A percentile compares a stretch with the other conserved stretches of the same genome.
These are phyloP conservation scores for Pristionchus maxplancki DNA, from an alignment of 2,888 invertebrate species.

Conservation along the genomic window DNA sequence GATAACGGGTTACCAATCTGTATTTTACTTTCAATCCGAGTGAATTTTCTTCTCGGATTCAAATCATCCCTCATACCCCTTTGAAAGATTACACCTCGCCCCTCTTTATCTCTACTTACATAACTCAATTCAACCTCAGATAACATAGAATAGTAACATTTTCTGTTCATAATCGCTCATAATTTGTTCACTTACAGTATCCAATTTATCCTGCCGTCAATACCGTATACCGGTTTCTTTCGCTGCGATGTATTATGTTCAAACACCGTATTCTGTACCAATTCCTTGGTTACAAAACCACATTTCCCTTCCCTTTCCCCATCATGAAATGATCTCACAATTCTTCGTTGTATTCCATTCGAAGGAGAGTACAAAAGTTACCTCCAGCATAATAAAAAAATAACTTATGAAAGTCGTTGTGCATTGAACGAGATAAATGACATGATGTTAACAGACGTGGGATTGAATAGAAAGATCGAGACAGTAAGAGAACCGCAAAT, in stretches of 20 bases:
- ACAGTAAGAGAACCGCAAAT: constrained; percentile 12
- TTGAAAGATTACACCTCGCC: not conserved
- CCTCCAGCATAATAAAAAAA: constrained; percentile 36
- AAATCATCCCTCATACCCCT: not conserved
- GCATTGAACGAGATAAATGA: not conserved
- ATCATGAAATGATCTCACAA: constrained; percentile 42
- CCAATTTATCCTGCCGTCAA: not conserved
- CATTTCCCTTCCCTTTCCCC: not conserved
- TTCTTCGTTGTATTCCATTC: constrained; percentile 45
- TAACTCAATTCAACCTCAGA: constrained; percentile 31
- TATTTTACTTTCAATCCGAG: constrained; percentile 26
- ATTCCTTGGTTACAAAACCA: constrained; percentile 35
- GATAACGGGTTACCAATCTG: constrained; percentile 35
- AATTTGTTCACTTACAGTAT: constrained; percentile 29
- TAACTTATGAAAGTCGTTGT: not conserved
- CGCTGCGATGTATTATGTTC: constrained; percentile 24
- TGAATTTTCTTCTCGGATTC: constrained; percentile 7
- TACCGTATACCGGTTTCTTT: constrained; percentile 33
- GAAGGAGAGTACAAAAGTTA: constrained; percentile 43
- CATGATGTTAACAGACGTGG: not conserved
- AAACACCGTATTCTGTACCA: constrained; percentile 30
- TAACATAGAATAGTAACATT: constrained; percentile 10
- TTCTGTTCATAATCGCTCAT: constrained; percentile 11
- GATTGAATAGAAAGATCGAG: not conserved
- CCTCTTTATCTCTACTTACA: constrained; percentile 30